Conservation (phyloP, 2,888 invertebrate species). For the Salticus scenicus region DNA sequence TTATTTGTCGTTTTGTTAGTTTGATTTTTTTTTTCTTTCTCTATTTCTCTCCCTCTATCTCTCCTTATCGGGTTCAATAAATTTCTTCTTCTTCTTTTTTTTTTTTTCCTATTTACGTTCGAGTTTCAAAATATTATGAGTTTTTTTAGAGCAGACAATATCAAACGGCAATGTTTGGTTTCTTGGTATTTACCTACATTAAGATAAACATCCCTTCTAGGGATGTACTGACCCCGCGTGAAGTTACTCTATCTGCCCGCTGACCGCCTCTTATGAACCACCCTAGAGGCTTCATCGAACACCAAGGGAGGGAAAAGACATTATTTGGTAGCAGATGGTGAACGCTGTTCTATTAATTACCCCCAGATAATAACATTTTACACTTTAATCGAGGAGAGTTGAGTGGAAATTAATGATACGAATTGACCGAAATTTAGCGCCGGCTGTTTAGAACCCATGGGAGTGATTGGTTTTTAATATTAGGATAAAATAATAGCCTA, state of each 20-base stretch:
- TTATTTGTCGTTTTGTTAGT: no score
- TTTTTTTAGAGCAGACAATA: no score
- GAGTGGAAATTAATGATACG: not conserved
- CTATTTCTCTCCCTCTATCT: no score
- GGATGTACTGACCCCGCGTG: not conserved
- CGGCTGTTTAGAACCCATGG: not conserved
- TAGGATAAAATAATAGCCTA: no score
- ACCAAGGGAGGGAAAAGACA: not conserved
- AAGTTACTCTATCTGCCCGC: not conserved
- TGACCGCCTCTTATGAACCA: not conserved
- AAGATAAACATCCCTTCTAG: not conserved
- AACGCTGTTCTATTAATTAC: not conserved
- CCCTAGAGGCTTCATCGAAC: not conserved
- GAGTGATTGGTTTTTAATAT: not conserved
- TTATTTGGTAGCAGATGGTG: not conserved
- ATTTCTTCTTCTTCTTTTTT: no score
- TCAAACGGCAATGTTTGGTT: no score
- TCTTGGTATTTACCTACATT: no score
- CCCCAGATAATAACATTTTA: not conserved
- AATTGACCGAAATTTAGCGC: not conserved
- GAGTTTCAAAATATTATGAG: no score
- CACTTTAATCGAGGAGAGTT: not conserved
- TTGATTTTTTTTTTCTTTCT: no score
- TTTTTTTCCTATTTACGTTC: no score
- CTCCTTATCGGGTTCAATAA: no score